Conservation (phyloP, 2,113 vertebrate species). For the Panthera uncia region DNA sequence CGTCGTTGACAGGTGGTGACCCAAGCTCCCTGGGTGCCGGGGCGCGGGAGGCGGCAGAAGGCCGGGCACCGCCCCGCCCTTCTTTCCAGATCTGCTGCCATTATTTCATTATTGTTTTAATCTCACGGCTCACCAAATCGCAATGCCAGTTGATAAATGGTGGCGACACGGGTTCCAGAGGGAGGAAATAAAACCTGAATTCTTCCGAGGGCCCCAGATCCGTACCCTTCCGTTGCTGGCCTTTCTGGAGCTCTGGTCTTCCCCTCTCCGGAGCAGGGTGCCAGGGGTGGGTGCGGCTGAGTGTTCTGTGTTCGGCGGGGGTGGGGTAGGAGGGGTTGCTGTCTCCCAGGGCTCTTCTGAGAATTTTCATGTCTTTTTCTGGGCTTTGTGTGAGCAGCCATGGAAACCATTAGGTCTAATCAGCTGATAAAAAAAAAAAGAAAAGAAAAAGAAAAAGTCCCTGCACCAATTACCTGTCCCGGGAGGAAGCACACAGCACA, state of each 20-base stretch:
- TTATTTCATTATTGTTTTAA: constrained; percentile 29
- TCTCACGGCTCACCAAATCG: constrained; percentile 47
- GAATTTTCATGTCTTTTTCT: background rate
- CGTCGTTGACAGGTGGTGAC: background rate
- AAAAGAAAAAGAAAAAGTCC: background rate
- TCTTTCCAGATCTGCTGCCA: background rate
- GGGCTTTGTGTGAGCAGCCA: constrained; percentile 64
- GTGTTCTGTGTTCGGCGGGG: background rate
- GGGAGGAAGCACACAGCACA: background rate
- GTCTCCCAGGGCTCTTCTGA: constrained; percentile 16
- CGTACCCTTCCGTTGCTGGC: background rate
- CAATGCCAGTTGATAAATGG: background rate
- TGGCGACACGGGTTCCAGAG: background rate
- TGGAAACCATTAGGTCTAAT: constrained; percentile 66
- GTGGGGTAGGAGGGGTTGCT: too few species aligned
- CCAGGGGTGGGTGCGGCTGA: background rate
- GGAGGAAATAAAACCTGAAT: background rate
- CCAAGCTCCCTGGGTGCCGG: background rate
- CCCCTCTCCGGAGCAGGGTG: background rate
- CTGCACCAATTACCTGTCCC: constrained; percentile 46
- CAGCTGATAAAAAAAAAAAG: background rate
- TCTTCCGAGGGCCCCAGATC: background rate
- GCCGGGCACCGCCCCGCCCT: background rate
- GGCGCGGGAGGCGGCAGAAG: background rate
- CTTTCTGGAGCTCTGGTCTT: background rate